Percentiles rank a stretch among this genome's conserved stretches.
Evolutionary conservation across 2,797 vertebrate genomes (phyloP).

Genomic region (Arremon brunneinucha): DNA sequence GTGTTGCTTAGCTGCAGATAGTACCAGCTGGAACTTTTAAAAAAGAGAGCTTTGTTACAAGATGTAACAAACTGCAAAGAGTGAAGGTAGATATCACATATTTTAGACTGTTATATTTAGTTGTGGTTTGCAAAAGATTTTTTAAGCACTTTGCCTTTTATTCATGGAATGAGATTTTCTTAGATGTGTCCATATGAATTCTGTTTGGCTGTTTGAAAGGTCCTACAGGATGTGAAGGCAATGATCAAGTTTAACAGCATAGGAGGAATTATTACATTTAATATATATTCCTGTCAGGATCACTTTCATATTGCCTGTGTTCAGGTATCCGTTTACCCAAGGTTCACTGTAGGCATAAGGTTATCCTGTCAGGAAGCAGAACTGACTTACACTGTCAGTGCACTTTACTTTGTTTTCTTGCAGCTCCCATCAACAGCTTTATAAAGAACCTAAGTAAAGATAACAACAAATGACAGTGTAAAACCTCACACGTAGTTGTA

Average conservation of each 20-base stretch:
- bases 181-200: background rate
- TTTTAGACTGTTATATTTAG: background rate
- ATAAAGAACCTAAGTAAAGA: background rate
- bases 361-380: background rate
- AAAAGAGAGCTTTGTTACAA: background rate
- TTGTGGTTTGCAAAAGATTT: background rate
- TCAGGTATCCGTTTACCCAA: background rate
- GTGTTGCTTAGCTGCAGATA: background rate
- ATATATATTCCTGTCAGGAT: background rate
- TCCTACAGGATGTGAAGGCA: background rate
- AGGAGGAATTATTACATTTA: background rate
- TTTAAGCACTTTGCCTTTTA: background rate
- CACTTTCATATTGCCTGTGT: background rate
- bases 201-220: background rate
- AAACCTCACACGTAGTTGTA: background rate
- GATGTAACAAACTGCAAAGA: background rate
- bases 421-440: background rate
- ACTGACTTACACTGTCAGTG: background rate
- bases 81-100: background rate
- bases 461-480: background rate
- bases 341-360: background rate
- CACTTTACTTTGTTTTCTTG: background rate
- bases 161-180: background rate
- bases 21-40: background rate
- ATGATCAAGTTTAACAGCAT: accelerated